Conservation (phyloP, 2,797 vertebrate genomes). For the Typhlichthys eigenmanni region DNA sequence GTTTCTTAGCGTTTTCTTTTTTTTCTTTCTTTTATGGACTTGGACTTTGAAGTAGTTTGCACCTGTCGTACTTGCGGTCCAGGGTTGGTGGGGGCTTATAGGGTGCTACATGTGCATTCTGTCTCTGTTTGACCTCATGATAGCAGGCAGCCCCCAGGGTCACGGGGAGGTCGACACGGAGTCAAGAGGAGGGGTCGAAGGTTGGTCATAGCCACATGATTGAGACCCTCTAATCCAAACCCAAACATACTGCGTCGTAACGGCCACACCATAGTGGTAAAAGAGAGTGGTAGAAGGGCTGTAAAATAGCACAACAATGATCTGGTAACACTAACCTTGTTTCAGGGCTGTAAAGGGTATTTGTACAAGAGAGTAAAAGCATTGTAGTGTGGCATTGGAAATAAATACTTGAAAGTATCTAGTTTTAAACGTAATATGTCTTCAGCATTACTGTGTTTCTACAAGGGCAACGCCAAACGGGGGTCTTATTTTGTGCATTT, state of each 20-base stretch:
- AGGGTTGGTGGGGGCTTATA: conserved; percentile 49
- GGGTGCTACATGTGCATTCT: conserved; percentile 47
- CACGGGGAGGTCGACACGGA: conserved; percentile 77
- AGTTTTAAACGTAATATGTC: too few relatives aligned
- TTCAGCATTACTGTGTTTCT: too few relatives aligned
- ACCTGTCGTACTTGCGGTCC: conserved; percentile 80
- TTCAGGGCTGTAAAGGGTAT: too few relatives aligned
- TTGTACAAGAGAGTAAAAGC: too few relatives aligned
- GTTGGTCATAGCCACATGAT: conserved; percentile 25
- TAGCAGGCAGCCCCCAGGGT: conserved; percentile 64
- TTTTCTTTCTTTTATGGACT: conserved; percentile 26
- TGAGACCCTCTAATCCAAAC: not conserved
- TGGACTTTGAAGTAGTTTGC: conserved; percentile 57
- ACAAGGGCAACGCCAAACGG: conserved; percentile 74
- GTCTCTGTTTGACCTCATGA: conserved; percentile 73
- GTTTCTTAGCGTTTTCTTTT: not conserved
- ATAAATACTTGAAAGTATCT: too few relatives aligned
- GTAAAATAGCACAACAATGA: too few relatives aligned
- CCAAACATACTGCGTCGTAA: not conserved
- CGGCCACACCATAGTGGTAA: too few relatives aligned
- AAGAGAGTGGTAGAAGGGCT: too few relatives aligned
- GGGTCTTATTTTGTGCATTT: conserved; percentile 89
- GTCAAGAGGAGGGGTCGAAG: conserved; percentile 46
- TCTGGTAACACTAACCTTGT: too few relatives aligned
- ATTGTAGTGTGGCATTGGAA: too few relatives aligned